Percentiles rank a stretch among this genome's conserved stretches.
These are phyloP conservation scores for Scaptodrosophila latifasciaeformis DNA, from an alignment of 2,888 invertebrate genomes.

Conservation along the genomic window DNA sequence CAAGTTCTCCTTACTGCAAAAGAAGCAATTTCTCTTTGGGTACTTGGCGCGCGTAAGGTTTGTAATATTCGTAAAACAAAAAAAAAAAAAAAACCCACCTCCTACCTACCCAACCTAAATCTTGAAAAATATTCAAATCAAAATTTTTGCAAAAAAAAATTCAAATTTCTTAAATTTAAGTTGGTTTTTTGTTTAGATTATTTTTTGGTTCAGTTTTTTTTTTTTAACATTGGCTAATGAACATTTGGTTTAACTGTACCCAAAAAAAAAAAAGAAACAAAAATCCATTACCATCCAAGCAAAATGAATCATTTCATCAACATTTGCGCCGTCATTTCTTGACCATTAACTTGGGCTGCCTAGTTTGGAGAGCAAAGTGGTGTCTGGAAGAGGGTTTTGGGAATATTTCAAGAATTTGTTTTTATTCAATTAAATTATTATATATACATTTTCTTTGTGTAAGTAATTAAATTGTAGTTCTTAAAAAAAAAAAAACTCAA, in stretches of 20 bases:
- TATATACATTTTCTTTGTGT: not conserved
- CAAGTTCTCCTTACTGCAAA: constrained; percentile 92
- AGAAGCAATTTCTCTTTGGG: constrained; percentile 95
- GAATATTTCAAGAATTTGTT: not conserved
- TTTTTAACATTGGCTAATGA: constrained; percentile 36
- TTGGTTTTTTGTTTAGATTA: constrained; percentile 17
- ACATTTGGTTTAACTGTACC: constrained; percentile 30
- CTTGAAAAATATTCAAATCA: constrained; percentile 2
- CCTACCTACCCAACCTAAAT: constrained; percentile 9
- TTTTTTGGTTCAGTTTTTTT: constrained; percentile 19
- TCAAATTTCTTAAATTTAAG: constrained; percentile 17
- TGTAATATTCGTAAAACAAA: constrained; percentile 63
- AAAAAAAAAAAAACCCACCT: constrained; percentile 14
- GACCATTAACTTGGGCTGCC: constrained; percentile 12
- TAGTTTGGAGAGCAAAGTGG: no score
- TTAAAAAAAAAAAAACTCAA: constrained; percentile 26
- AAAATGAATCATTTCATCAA: constrained; percentile 7
- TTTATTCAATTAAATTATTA: not conserved
- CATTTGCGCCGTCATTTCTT: constrained; percentile 42
- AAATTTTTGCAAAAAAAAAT: constrained; percentile 18
- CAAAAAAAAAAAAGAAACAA: not conserved
- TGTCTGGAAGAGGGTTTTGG: not conserved
- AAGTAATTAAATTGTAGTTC: no score
- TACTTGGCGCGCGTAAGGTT: constrained; percentile 94
- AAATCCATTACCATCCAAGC: not conserved